phyloP scores from a whole-genome alignment of 2,113 vertebrate genomes.

The Emydocephalus ijimae region DNA sequence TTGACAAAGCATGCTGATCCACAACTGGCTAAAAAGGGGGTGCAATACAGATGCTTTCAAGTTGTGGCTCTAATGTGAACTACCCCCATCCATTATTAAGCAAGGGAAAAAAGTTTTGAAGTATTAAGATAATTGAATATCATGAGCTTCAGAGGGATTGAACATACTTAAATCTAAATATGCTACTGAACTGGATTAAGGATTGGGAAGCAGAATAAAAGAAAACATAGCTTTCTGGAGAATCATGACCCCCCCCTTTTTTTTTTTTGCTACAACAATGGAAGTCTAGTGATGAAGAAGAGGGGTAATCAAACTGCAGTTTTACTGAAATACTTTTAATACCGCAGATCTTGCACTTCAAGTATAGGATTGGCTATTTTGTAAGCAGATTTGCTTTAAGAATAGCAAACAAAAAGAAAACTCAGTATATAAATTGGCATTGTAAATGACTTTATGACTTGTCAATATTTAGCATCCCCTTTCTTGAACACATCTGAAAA shows the following conservation, averaged over 20 bases:
- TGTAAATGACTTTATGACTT: conserved; percentile 28
- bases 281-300: conserved; percentile 17
- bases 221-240: conserved; percentile 6
- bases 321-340: background rate
- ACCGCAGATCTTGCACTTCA: background rate
- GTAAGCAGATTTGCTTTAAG: background rate
- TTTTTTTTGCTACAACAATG: conserved; percentile 28
- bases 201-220: background rate
- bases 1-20: conserved; percentile 46
- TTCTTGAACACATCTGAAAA: conserved; percentile 22
- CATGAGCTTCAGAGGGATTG: background rate
- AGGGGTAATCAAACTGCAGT: conserved; percentile 26
- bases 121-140: conserved; percentile 4
- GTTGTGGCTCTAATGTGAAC: conserved; percentile 41
- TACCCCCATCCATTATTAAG: background rate
- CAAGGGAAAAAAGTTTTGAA: background rate
- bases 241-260: conserved; percentile 16
- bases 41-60: conserved; percentile 49
- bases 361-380: conserved; percentile 15
- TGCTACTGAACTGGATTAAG: background rate
- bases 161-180: background rate
- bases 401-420: conserved; percentile 7
- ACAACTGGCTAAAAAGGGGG: conserved; percentile 26
- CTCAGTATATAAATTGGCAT: conserved; percentile 30
- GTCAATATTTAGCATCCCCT: conserved; percentile 33